Base-by-base conservation (phyloP, 2,797 vertebrate genomes). In the Nyctibius grandis region DNA sequence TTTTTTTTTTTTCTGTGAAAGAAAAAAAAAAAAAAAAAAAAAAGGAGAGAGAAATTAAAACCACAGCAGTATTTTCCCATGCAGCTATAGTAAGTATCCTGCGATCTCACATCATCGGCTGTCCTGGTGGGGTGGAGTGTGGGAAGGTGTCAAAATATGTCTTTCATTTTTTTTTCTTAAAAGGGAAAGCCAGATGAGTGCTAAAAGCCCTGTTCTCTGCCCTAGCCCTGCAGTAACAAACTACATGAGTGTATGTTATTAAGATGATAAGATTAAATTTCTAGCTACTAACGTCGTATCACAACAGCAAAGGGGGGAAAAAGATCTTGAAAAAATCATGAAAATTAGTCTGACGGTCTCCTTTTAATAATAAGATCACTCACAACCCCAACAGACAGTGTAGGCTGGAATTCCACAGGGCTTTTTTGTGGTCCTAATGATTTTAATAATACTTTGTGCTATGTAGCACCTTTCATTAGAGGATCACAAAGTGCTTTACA, bases 141-240 rank as follows among this genome's bases (percentile, higher is more conserved):
- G 91, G 96, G 96, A 96, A 97, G 96, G 94, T 95, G 95, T 97
- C 95, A 97, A 95, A 97, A 95, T 95, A 92, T 83, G 91, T 94
- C 77, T 96, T 93, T 89, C 64, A 40, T 29, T 79, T 91, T 82
- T 78, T 95, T 90, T 64, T 93, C 85, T 92, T 89, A 95, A 95
- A 96, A 96, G 94, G 86, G 94, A 96, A 96, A 96, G 72, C 90
- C 86, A 95, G 64, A 94, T 89, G 85, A 87, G 78, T 96, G 90
- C 94, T 94, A 94, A 96, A 95, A 96, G 45, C 64, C 44, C 68
- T 91, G 57, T 74, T 95, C 83, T 94, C 93, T 96, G 92, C 94
- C 92, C 17, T 89, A 96, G 90, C 96, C 95, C 96, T 96, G 89
- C 57, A 96, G 93, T 96, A 95, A 93, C 91, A 89, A 97, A 96